Conservation (phyloP, 2,797 vertebrate genomes). For the Spheniscus humboldti region DNA sequence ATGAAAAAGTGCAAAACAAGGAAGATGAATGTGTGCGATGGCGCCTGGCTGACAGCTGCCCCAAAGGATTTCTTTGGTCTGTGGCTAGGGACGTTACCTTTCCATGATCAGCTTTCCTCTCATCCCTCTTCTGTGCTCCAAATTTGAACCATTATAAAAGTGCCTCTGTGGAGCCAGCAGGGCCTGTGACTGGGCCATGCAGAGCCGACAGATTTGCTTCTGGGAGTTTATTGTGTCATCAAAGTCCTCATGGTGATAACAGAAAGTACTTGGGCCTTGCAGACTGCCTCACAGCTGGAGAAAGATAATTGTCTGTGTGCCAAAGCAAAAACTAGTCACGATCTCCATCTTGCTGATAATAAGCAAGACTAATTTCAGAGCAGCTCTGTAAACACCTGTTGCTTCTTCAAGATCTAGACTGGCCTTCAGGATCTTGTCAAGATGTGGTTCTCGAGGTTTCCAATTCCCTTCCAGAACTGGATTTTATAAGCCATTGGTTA, state of each 20-base stretch:
- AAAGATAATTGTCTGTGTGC: constrained; percentile 40
- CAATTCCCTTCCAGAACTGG: neutral
- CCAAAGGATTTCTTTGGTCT: constrained; percentile 10
- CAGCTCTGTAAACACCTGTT: neutral
- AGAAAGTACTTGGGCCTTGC: neutral
- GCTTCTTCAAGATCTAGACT: neutral
- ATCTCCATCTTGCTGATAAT: constrained; percentile 28
- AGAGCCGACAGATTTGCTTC: constrained; percentile 11
- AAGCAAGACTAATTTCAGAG: constrained; percentile 33
- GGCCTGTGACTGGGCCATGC: neutral
- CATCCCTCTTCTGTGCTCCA: constrained; percentile 25
- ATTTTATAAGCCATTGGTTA: constrained; percentile 36
- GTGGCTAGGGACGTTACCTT: constrained; percentile 24
- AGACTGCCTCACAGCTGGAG: neutral
- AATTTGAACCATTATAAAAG: constrained; percentile 51
- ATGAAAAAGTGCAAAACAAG: constrained; percentile 35
- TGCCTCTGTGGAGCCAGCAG: constrained; percentile 55
- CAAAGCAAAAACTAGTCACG: constrained; percentile 34
- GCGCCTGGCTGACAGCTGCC: neutral
- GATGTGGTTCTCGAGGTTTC: neutral
- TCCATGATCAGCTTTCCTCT: constrained; percentile 45
- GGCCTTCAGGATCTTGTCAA: neutral
- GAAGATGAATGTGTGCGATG: constrained; percentile 34
- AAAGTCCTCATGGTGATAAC: neutral
- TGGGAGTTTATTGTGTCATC: constrained; percentile 7